A percentile compares a stretch with the other conserved stretches of the same genome.
Conservation (phyloP, 92 coral and sea anemone genomes). For the Chrysogorgia sp. region DNA sequence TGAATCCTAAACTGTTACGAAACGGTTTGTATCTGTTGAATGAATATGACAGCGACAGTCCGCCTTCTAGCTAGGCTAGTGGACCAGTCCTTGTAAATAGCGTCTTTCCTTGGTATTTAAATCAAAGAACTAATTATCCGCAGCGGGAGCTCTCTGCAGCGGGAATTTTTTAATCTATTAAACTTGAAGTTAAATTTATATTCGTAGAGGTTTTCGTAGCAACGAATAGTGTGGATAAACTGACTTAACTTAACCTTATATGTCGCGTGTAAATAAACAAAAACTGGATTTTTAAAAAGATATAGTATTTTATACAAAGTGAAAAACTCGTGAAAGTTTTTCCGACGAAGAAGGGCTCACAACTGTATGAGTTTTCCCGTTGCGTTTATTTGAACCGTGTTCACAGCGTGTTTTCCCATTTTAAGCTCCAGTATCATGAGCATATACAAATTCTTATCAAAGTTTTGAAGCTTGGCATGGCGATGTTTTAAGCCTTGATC, state of each 20-base stretch:
- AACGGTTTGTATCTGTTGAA: conserved; percentile 50
- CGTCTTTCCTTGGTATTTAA: not conserved
- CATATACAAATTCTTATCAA: too few species aligned
- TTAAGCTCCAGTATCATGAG: too few species aligned
- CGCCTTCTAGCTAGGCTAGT: conserved; percentile 5
- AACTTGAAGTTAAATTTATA: not conserved
- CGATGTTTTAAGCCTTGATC: too few species aligned
- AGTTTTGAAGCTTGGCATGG: too few species aligned
- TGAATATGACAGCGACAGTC: conserved; percentile 89
- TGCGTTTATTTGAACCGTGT: too few species aligned
- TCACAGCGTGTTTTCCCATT: too few species aligned
- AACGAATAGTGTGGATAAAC: not conserved
- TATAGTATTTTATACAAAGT: not conserved
- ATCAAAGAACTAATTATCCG: not conserved
- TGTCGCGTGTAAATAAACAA: not conserved
- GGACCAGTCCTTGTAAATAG: not conserved
- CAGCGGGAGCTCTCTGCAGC: not conserved
- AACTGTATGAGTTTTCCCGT: too few species aligned
- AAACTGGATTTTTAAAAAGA: not conserved
- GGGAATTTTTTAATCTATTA: not conserved
- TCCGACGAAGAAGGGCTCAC: too few species aligned
- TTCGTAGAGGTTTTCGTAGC: not conserved
- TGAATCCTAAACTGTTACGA: not conserved
- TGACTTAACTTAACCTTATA: not conserved
- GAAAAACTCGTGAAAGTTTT: too few species aligned